Base-by-base conservation (phyloP, 2,888 invertebrate species). In the Nomada lathburiana region DNA sequence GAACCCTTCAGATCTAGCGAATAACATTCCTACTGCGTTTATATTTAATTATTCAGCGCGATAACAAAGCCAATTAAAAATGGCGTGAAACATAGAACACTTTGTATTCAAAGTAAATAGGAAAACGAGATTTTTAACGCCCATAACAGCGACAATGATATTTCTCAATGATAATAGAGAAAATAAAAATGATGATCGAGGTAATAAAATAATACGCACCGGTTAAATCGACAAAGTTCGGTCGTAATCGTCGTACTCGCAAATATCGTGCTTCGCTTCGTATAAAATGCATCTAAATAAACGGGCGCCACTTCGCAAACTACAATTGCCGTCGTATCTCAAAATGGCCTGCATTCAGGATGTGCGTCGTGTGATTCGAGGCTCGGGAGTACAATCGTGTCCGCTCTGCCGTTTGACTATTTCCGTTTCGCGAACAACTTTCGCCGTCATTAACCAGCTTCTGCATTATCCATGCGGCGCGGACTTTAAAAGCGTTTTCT, bases 361-460 rank as follows among this genome's bases (percentile, higher is more conserved):
- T 67, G 67, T 47, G 20, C 16, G 10, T 44, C 36, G 57, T 11
- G 64, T 16, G 59, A 67, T 42, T 74, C 53, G 44, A 75, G n/a
- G 23, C 53, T 16, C 36, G 20, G 1, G 52, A 62, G 60, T 69
- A 44, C 52, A 68, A 53, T 68, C 69, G 68, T 42, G 50, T n/a
- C 59, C 23, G 69, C 26, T 44, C 42, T 75, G 42, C 42, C 42
- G n/a, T n/a, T n/a, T 44, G 53, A 62, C 52, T 60, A 68, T 60
- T 62, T 60, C 75, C 69, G 69, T 69, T 62, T 60, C 69, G 26
- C 44, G 18, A 55, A 20, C 67, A 69, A 75, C 75, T 75, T 75
- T 69, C 75, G n/a, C 62, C 62, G 52, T 75, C 68, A 75, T 75
- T 75, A 75, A 59, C 69, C 62, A 7, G 29, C 73, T 29, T 73